A percentile compares a stretch with the other conserved stretches of the same genome.
These are phyloP conservation scores for Chloropsis cyanopogon DNA, from an alignment of 2,113 vertebrate species.

Conservation along the genomic window DNA sequence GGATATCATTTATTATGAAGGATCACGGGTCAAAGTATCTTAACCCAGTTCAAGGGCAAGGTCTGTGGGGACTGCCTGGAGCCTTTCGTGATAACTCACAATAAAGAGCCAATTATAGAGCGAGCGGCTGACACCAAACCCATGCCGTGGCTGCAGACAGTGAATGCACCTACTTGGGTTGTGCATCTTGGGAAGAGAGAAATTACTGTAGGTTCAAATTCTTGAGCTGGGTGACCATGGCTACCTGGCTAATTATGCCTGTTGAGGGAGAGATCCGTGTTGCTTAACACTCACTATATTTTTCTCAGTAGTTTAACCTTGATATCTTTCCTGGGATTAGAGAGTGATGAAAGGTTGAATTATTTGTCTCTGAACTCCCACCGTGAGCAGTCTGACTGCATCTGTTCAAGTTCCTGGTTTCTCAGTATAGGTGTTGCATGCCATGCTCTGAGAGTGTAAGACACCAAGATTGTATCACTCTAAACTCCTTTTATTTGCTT, in stretches of 20 bases:
- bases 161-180: background rate
- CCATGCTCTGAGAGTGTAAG: background rate
- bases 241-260: background rate
- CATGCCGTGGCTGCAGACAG: background rate
- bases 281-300: conserved; percentile 5
- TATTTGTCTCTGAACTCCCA: conserved; percentile 55
- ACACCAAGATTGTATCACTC: conserved; percentile 11
- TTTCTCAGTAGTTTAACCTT: conserved; percentile 49
- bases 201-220: background rate
- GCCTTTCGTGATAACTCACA: conserved; percentile 50
- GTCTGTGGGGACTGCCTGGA: conserved; percentile 51
- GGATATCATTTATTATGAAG: conserved; percentile 69
- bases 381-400: background rate
- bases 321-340: conserved; percentile 57
- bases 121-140: conserved; percentile 22
- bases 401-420: conserved; percentile 42
- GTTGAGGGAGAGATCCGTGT: background rate
- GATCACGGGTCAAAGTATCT: conserved; percentile 60
- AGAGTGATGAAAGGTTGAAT: conserved; percentile 60
- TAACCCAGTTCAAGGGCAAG: conserved; percentile 65
- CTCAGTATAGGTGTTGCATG: conserved; percentile 45
- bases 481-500: background rate
- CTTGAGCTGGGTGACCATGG: background rate
- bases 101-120: conserved; percentile 56
- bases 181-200: background rate